A percentile compares a stretch with the other conserved stretches of the same genome.
phyloP scores from a whole-genome alignment of 2,113 vertebrate genomes.

The Epinephelus cyanopodus region DNA sequence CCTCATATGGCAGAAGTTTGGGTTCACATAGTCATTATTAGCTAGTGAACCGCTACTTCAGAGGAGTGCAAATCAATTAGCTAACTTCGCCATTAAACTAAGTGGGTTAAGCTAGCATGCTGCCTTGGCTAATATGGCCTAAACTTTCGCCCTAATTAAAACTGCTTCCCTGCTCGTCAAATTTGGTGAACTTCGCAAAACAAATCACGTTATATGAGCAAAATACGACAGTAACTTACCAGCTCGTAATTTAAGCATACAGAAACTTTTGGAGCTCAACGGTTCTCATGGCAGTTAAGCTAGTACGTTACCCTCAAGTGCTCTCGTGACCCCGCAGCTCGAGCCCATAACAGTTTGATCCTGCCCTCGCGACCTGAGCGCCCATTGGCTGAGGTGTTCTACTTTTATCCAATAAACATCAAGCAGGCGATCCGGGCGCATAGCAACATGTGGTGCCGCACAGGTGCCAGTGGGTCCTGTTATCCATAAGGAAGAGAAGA shows the following conservation, averaged over 20 bases:
- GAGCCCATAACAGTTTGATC: not conserved
- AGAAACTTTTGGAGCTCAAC: not conserved
- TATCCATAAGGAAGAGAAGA: not conserved
- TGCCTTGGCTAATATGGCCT: constrained; percentile 3
- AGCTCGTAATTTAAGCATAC: not conserved
- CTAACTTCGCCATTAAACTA: constrained; percentile 16
- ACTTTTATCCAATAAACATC: constrained; percentile 67
- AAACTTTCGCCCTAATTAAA: not conserved
- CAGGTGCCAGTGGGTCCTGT: too few species aligned
- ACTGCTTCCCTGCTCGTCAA: not conserved
- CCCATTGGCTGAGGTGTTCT: constrained; percentile 57
- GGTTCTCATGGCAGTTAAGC: not conserved
- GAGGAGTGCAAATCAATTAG: not conserved
- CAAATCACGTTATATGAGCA: not conserved
- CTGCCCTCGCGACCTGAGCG: constrained; percentile 31
- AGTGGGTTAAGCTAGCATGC: constrained; percentile 30
- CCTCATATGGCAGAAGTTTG: not conserved
- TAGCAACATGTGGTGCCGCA: constrained; percentile 30
- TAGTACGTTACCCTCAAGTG: not conserved
- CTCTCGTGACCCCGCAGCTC: constrained; percentile 9
- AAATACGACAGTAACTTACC: constrained; percentile 4
- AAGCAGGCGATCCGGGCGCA: not conserved
- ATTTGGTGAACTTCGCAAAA: not conserved
- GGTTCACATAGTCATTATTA: not conserved
- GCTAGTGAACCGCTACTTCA: not conserved